These are phyloP conservation scores for Oophaga sylvatica DNA, from an alignment of 2,797 vertebrate genomes.

Conservation along the genomic window DNA sequence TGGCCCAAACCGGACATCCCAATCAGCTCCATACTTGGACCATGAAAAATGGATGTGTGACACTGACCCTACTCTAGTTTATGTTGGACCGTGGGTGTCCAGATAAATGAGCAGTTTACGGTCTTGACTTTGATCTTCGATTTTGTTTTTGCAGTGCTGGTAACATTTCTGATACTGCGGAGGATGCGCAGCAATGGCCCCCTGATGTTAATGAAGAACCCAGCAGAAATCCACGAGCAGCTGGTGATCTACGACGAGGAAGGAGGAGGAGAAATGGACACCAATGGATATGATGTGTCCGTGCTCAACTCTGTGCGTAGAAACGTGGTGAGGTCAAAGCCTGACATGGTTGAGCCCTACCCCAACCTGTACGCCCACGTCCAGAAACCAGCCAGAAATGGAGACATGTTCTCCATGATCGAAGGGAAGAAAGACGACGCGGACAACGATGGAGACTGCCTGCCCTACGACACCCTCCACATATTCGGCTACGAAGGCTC, in stretches of 20 bases:
- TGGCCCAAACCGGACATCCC: too few relatives aligned
- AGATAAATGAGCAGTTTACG: too few relatives aligned
- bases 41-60: too few relatives aligned
- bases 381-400: constrained; percentile 81
- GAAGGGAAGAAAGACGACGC: constrained; percentile 94
- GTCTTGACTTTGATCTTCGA: constrained; percentile 23
- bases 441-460: constrained; percentile 86
- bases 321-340: constrained; percentile 68
- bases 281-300: constrained; percentile 93
- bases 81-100: too few relatives aligned
- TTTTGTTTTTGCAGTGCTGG: constrained; percentile 77
- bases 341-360: constrained; percentile 61
- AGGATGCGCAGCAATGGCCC: constrained; percentile 85
- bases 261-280: constrained; percentile 98
- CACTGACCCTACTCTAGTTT: too few relatives aligned
- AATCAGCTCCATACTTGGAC: too few relatives aligned
- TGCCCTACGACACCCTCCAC: constrained; percentile 93
- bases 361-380: constrained; percentile 80
- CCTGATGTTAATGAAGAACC: constrained; percentile 77
- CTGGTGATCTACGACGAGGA: constrained; percentile 95
- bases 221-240: constrained; percentile 95
- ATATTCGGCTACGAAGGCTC: constrained; percentile 93
- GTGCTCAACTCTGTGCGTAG: constrained; percentile 87
- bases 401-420: constrained; percentile 94
- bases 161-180: constrained; percentile 84